phyloP scores from a whole-genome alignment of 2,888 invertebrate species.

The Ecliptopera silaceata region DNA sequence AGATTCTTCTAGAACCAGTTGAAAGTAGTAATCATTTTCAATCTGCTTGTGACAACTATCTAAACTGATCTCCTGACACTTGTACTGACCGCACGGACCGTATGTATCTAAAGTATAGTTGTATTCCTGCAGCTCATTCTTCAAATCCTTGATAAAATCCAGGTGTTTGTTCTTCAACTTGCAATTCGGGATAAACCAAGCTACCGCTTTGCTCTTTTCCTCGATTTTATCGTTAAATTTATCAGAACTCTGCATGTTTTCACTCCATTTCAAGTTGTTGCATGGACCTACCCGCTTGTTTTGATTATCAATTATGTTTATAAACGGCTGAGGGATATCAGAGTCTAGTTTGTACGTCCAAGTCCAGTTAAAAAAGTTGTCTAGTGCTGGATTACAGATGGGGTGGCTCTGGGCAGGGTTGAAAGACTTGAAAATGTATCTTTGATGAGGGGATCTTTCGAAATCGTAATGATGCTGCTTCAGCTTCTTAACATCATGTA shows the following conservation, averaged over 20 bases:
- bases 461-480: slow-evolving; percentile 44
- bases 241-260: slow-evolving; percentile 47
- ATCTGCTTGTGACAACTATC: slow-evolving; percentile 58
- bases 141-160: slow-evolving; percentile 55
- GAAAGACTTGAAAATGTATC: slow-evolving; percentile 65
- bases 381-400: slow-evolving; percentile 57
- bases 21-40: slow-evolving; percentile 63
- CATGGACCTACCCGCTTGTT: slow-evolving; percentile 59
- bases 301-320: slow-evolving; percentile 51
- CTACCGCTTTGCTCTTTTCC: slow-evolving; percentile 59
- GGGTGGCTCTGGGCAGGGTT: slow-evolving; percentile 60
- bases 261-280: slow-evolving; percentile 50
- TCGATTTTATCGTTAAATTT: slow-evolving; percentile 40
- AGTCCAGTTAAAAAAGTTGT: slow-evolving; percentile 72
- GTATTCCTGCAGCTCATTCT: slow-evolving; percentile 55
- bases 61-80: slow-evolving; percentile 42
- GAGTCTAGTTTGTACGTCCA: slow-evolving; percentile 74
- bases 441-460: slow-evolving; percentile 54
- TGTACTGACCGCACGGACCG: slow-evolving; percentile 58
- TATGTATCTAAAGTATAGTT: slow-evolving; percentile 61
- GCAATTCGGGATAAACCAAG: slow-evolving; percentile 63
- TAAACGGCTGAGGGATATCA: slow-evolving; percentile 63
- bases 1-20: slow-evolving; percentile 64
- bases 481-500: slow-evolving; percentile 50
- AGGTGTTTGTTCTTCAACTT: slow-evolving; percentile 53